phyloP scores from a whole-genome alignment of 2,888 invertebrate genomes.

The Graphium colonna region DNA sequence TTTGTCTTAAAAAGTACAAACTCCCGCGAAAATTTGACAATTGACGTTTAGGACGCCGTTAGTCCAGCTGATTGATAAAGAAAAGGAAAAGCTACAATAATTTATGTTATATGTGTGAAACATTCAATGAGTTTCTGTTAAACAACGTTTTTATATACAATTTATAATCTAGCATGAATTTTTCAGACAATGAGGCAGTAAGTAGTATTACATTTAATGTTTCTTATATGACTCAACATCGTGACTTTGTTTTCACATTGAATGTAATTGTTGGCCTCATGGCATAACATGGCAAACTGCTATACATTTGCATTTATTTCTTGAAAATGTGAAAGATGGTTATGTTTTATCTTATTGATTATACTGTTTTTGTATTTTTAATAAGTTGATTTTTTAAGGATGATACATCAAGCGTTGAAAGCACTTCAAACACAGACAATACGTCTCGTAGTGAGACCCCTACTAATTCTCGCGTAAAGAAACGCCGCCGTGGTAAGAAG shows the following conservation, averaged over 20 bases:
- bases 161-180: slow-evolving; percentile 48
- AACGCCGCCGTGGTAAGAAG: slow-evolving; percentile 80
- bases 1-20: slow-evolving; percentile 10
- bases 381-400: slow-evolving; percentile 70
- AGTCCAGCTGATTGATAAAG: slow-evolving; percentile 42
- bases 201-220: slow-evolving; percentile 39
- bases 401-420: slow-evolving; percentile 90
- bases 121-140: slow-evolving; percentile 5
- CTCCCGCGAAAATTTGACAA: slow-evolving; percentile 65
- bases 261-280: slow-evolving; percentile 13
- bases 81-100: slow-evolving; percentile 15
- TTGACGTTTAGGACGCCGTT: slow-evolving; percentile 42
- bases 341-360: too few species aligned
- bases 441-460: slow-evolving; percentile 91
- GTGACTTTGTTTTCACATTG: slow-evolving; percentile 33
- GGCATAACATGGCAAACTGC: too few species aligned
- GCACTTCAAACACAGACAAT: slow-evolving; percentile 89
- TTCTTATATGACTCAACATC: slow-evolving; percentile 26
- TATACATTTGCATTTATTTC: too few species aligned
- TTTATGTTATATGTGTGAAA: slow-evolving; percentile 27
- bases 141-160: slow-evolving; percentile 9
- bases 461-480: slow-evolving; percentile 82
- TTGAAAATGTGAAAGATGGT: too few species aligned
- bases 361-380: neutral
- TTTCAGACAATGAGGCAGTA: slow-evolving; percentile 74